phyloP scores from a whole-genome alignment of 2,797 vertebrate genomes.

The Thripadectes ignobilis region DNA sequence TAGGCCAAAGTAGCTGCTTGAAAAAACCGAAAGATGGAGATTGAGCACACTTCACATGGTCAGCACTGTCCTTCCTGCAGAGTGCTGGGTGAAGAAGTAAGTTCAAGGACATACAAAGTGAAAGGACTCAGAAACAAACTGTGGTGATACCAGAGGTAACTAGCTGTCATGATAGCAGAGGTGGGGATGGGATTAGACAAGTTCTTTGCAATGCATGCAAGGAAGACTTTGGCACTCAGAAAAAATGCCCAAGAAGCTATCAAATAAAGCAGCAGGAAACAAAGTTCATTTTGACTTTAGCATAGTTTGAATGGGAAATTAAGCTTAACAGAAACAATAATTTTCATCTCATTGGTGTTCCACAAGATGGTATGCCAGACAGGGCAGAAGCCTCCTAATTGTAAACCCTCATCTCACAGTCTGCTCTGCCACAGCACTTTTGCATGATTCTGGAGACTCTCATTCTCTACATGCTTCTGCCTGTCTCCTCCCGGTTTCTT shows the following conservation, averaged over 20 bases:
- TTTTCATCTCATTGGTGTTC: neutral
- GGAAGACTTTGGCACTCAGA: neutral
- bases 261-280: neutral
- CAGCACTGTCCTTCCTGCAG: neutral
- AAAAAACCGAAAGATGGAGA: neutral
- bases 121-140: neutral
- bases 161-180: neutral
- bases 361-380: neutral
- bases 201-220: neutral
- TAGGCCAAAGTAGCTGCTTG: neutral
- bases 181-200: neutral
- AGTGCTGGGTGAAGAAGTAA: fast-evolving
- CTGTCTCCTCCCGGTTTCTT: neutral
- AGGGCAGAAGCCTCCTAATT: neutral
- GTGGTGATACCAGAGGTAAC: neutral
- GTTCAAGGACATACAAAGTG: neutral
- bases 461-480: neutral
- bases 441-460: neutral
- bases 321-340: neutral
- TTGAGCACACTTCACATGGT: neutral
- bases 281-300: neutral
- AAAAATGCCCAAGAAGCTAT: neutral
- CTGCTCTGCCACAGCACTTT: neutral
- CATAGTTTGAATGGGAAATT: neutral
- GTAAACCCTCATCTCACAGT: neutral